A percentile compares a stretch with the other conserved stretches of the same genome.
Evolutionary conservation across 2,888 invertebrate species (phyloP).

Genomic region (Emmelina monodactyla): DNA sequence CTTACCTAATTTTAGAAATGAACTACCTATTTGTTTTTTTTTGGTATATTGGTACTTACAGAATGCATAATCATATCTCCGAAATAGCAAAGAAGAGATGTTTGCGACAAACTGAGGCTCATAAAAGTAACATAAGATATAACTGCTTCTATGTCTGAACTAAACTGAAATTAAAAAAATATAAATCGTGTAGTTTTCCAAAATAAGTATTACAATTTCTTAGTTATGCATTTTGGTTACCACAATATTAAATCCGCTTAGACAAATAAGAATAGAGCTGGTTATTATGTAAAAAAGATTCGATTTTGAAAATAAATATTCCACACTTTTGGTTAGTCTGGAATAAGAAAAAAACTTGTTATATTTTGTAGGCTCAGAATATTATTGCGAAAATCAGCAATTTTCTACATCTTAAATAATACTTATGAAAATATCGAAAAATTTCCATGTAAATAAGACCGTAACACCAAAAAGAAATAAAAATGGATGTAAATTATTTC

Average conservation of each 20-base stretch:
- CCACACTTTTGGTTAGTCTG: constrained; percentile 36
- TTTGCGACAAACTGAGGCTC: constrained; percentile 20
- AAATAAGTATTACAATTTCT: constrained; percentile 2
- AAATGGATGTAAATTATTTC: too few relatives aligned
- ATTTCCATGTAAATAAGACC: too few relatives aligned
- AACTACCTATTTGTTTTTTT: too few relatives aligned
- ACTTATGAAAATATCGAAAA: too few relatives aligned
- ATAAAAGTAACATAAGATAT: constrained; percentile 19
- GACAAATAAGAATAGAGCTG: constrained; percentile 40
- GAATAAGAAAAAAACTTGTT: constrained; percentile 10
- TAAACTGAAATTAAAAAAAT: background rate
- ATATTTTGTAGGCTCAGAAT: constrained; percentile 3
- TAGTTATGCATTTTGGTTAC: constrained; percentile 20
- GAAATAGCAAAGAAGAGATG: constrained; percentile 21
- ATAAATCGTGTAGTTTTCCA: background rate
- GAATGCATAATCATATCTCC: constrained; percentile 22
- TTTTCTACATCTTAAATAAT: constrained; percentile 1
- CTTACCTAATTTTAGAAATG: too few relatives aligned
- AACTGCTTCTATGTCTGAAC: constrained; percentile 11
- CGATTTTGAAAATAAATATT: constrained; percentile 33
- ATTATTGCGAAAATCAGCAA: constrained; percentile 7
- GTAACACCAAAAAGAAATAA: too few relatives aligned
- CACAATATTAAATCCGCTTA: constrained; percentile 41
- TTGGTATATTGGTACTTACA: too few relatives aligned
- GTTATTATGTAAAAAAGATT: constrained; percentile 36